Evolutionary conservation across 2,888 invertebrate genomes (phyloP), one percentile per base, ranked within the genome.

Genomic region (Stenolophus ochropezus): DNA sequence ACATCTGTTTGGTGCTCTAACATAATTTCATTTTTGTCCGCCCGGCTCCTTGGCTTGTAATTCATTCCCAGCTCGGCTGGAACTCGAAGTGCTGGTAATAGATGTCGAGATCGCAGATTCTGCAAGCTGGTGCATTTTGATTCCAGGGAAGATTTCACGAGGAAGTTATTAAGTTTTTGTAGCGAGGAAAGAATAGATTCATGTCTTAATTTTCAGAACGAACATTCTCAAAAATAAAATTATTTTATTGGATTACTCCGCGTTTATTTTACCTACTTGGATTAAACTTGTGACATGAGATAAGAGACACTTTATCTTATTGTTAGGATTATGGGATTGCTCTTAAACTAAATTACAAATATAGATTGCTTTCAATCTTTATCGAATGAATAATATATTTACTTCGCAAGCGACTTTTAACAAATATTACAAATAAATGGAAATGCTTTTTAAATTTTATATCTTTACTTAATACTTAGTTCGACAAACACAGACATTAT

Each of bases 81-180:
- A 14, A 27, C 2, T 6, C 33, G 14, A 69, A 69, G 16, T 27
- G 27, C 65, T 69, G 8, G 65, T 69, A 69, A 33, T 69, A 69
- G 65, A 69, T 33, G 65, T 69, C 33, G 65, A 18, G 33, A 33
- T 69, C 18, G 11, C 21, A 33, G 65, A 69, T 69, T 69, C 33
- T 69, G 65, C 65, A 69, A 69, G 65, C 65, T 69, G 65, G 65
- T 69, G 65, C 65, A 69, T 69, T 69, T 69, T 69, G 65, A 69
- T 69, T 20, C 21, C n/a, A 56, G 21, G 2, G 18, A 18, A 56
- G 56, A 56, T 56, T 16, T 56, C 65, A 14, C 25, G 27, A 33
- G 0, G 33, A 69, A 6, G 27, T 69, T 69, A 69, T 69, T 69
- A 69, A 27, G 33, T 69, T 69, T 69, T 69, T 69, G 65, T 33